Conservation (phyloP, 2,113 vertebrate genomes). For the Bufo gargarizans region DNA sequence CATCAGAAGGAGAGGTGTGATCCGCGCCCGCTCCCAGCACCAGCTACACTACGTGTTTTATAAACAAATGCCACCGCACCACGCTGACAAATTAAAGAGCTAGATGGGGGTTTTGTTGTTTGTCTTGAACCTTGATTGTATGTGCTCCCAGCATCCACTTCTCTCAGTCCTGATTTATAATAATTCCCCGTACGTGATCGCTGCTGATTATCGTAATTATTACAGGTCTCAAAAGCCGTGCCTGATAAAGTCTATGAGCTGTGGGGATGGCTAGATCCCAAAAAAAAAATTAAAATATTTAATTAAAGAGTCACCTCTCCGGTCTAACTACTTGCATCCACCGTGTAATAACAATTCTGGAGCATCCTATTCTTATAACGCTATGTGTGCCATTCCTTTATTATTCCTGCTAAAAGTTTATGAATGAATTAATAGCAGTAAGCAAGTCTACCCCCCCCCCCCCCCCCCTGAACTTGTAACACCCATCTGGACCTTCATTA, state of each 20-base stretch:
- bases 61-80: constrained; percentile 28
- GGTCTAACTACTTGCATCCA: too few species aligned
- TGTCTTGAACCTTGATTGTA: constrained; percentile 13
- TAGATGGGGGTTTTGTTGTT: constrained; percentile 18
- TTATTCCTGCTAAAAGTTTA: too few species aligned
- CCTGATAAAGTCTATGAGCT: neutral
- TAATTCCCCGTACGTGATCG: neutral
- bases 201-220: constrained; percentile 19
- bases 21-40: constrained; percentile 11
- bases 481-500: too few species aligned
- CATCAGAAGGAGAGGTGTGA: constrained; percentile 8
- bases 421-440: too few species aligned
- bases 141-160: constrained; percentile 19
- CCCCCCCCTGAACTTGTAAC: too few species aligned
- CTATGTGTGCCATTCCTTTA: too few species aligned
- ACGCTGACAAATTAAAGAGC: neutral
- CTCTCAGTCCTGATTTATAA: constrained; percentile 21
- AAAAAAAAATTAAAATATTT: too few species aligned
- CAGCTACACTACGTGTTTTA: constrained; percentile 9
- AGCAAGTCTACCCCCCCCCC: too few species aligned
- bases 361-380: too few species aligned
- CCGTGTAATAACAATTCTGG: too few species aligned
- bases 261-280: too few species aligned
- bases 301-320: too few species aligned
- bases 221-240: neutral